Evolutionary conservation across 2,113 vertebrate species (phyloP).

Genomic region (Sinosuthora webbiana): DNA sequence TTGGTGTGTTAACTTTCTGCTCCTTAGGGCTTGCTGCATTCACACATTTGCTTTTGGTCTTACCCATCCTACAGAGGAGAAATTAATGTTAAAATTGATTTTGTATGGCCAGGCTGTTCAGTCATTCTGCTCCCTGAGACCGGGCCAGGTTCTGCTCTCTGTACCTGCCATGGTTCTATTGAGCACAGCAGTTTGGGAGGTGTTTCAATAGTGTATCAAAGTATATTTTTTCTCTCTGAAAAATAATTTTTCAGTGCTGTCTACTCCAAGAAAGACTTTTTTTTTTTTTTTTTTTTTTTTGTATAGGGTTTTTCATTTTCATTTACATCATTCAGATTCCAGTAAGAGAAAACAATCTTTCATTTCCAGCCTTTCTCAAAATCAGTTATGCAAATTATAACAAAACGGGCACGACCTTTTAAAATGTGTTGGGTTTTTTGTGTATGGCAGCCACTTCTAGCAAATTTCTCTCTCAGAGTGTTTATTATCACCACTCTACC

Average conservation of each 20-base stretch:
- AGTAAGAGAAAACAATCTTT: neutral
- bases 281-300: neutral
- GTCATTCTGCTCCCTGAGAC: neutral
- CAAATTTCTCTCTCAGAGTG: neutral
- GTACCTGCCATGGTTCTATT: neutral
- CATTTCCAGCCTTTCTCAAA: neutral
- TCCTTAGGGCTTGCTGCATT: neutral
- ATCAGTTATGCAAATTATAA: neutral
- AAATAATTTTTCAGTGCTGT: neutral
- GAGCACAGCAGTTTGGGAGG: neutral
- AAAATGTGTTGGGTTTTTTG: neutral
- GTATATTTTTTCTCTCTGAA: neutral
- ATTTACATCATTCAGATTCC: neutral
- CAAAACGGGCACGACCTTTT: accelerated
- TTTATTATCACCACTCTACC: neutral
- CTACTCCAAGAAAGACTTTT: neutral
- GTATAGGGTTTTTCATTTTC: neutral
- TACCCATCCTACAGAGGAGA: neutral
- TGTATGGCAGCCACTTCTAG: neutral
- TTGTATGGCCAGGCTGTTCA: neutral
- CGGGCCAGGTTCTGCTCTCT: neutral
- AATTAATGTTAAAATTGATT: neutral
- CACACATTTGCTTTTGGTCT: neutral
- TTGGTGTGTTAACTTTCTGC: neutral
- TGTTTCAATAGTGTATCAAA: neutral